phyloP scores from a whole-genome alignment of 2,797 vertebrate genomes.

The Liparis tanakae region DNA sequence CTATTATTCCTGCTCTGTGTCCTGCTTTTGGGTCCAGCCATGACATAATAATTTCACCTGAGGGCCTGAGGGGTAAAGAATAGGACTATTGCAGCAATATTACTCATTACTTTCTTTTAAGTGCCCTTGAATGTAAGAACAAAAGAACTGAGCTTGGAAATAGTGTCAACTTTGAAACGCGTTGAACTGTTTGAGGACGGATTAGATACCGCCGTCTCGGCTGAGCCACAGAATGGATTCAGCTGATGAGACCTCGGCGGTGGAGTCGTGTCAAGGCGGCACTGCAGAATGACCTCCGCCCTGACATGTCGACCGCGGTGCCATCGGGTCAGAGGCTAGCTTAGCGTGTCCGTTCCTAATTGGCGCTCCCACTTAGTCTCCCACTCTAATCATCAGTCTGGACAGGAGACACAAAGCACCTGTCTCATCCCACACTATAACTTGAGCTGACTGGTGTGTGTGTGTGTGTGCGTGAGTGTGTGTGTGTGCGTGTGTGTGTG shows the following conservation, averaged over 20 bases:
- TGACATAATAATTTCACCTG: not conserved
- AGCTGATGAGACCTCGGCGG: not conserved
- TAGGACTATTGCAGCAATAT: not conserved
- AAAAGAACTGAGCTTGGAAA: slow-evolving; percentile 17
- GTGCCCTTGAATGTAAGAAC: slow-evolving; percentile 15
- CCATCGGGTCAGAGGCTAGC: slow-evolving; percentile 44
- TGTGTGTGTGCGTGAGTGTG: not conserved
- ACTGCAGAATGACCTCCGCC: slow-evolving; percentile 14
- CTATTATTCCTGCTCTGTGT: too few relatives aligned
- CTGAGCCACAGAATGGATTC: slow-evolving; percentile 10
- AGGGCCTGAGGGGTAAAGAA: not conserved
- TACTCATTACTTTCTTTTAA: not conserved
- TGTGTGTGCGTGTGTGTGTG: slow-evolving; percentile 9
- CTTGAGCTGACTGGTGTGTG: not conserved
- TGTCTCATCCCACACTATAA: slow-evolving; percentile 4
- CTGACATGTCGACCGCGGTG: slow-evolving; percentile 39
- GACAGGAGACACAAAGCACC: slow-evolving; percentile 33
- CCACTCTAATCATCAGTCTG: slow-evolving; percentile 60
- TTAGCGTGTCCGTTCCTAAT: slow-evolving; percentile 38
- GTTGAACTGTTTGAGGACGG: slow-evolving; percentile 14
- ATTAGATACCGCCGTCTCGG: slow-evolving; percentile 7
- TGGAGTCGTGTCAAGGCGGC: not conserved
- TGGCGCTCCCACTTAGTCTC: slow-evolving; percentile 42
- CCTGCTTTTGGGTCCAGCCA: too few relatives aligned
- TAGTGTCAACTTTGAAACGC: not conserved